A percentile compares a stretch with the other conserved stretches of the same genome.
Conservation (phyloP, 2,113 vertebrate genomes). For the Calypte anna region DNA sequence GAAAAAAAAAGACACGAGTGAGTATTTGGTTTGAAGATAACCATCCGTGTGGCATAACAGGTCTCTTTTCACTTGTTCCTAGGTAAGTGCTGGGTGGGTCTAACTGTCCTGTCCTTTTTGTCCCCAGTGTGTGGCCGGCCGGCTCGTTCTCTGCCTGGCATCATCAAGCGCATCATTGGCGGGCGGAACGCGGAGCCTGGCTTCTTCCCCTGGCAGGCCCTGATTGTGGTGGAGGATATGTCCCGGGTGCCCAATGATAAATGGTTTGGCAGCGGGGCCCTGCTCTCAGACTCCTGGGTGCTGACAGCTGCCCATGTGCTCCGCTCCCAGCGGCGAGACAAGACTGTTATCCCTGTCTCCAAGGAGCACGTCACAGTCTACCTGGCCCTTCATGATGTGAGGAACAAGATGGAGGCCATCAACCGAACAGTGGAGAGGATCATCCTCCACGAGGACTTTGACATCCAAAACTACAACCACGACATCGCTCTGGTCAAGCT, state of each 20-base stretch:
- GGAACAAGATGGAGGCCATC: slow-evolving; percentile 79
- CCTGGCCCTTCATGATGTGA: slow-evolving; percentile 84
- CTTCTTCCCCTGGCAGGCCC: slow-evolving; percentile 94
- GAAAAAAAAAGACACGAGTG: not conserved
- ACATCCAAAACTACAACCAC: slow-evolving; percentile 91
- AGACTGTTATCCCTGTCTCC: slow-evolving; percentile 85
- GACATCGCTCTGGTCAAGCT: slow-evolving; percentile 93
- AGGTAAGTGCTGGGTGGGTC: not conserved
- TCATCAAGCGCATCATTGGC: slow-evolving; percentile 91
- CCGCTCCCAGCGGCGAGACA: slow-evolving; percentile 87
- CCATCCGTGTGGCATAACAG: slow-evolving; percentile 36
- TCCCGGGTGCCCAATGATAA: slow-evolving; percentile 89
- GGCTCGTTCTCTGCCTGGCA: slow-evolving; percentile 76
- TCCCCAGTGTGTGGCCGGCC: slow-evolving; percentile 83
- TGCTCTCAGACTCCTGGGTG: slow-evolving; percentile 90
- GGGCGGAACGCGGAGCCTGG: slow-evolving; percentile 85
- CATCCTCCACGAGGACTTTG: slow-evolving; percentile 89
- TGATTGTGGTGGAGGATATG: slow-evolving; percentile 90
- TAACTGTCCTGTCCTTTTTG: not conserved
- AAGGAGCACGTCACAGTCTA: slow-evolving; percentile 86
- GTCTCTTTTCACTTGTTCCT: not conserved
- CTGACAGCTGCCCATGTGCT: slow-evolving; percentile 93
- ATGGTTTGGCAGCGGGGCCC: slow-evolving; percentile 95
- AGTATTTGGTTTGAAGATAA: not conserved
- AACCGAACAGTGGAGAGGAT: slow-evolving; percentile 83